A percentile compares a stretch with the other conserved stretches of the same genome.
Conservation (phyloP, 2,888 invertebrate genomes). For the Clunio marinus region DNA sequence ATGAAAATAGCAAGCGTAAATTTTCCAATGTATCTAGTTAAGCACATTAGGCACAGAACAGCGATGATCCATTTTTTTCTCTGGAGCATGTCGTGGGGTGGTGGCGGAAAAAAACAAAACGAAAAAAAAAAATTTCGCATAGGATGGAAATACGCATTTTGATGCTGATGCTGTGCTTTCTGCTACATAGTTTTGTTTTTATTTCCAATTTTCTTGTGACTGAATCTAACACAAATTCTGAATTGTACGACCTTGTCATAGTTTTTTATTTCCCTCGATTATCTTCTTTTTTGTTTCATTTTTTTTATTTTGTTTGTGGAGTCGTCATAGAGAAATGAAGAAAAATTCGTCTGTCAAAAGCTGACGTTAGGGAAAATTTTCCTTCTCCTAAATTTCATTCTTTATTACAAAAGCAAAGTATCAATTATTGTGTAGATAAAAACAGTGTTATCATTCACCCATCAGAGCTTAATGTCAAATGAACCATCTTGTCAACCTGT, state of each 20-base stretch:
- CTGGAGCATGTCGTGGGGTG: not conserved
- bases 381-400: too few relatives aligned
- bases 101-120: not conserved
- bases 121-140: constrained; percentile 1
- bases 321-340: too few relatives aligned
- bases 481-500: too few relatives aligned
- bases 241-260: not conserved
- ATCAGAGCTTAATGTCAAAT: too few relatives aligned
- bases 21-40: constrained; percentile 3
- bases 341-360: too few relatives aligned
- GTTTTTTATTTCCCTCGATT: not conserved
- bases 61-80: constrained; percentile 28
- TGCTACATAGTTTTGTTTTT: too few relatives aligned
- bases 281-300: not conserved
- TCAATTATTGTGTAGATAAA: too few relatives aligned
- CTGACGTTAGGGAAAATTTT: too few relatives aligned
- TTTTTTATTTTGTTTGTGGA: too few relatives aligned
- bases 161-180: not conserved
- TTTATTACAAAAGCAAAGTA: too few relatives aligned
- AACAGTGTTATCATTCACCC: too few relatives aligned
- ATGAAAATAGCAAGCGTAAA: not conserved
- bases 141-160: constrained; percentile 7
- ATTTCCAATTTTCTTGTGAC: not conserved
- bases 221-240: not conserved
- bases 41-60: constrained; percentile 31